Evolutionary conservation across 1,140 invertebrate species (phyloP).

Genomic region (Penaeus japonicus): DNA sequence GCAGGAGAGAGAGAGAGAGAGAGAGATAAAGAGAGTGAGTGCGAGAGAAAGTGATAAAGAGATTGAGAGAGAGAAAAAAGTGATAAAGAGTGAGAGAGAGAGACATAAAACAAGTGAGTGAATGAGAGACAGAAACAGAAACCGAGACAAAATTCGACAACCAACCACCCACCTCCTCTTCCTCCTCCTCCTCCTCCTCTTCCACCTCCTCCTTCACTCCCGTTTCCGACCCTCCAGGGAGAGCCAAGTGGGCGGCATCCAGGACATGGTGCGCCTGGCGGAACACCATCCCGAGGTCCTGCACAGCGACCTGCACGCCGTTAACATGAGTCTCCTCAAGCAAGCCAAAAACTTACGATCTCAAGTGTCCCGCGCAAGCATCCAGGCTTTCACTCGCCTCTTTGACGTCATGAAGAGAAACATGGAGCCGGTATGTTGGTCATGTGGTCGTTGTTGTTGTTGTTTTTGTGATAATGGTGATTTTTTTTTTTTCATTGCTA

Average conservation of each 20-base stretch:
- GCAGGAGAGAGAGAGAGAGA: too few relatives aligned
- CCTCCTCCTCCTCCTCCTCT: too few relatives aligned
- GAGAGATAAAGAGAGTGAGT: too few relatives aligned
- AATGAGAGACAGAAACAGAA: too few relatives aligned
- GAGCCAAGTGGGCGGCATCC: slow-evolving; percentile 79
- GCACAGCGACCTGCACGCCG: slow-evolving; percentile 69
- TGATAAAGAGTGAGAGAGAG: too few relatives aligned
- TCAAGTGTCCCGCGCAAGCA: slow-evolving; percentile 86
- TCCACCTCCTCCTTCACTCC: too few relatives aligned
- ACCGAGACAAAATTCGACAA: too few relatives aligned
- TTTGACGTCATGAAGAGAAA: slow-evolving; percentile 74
- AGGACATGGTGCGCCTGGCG: slow-evolving; percentile 76
- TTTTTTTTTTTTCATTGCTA: neutral
- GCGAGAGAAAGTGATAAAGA: too few relatives aligned
- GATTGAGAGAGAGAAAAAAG: too few relatives aligned
- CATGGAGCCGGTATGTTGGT: slow-evolving; percentile 76
- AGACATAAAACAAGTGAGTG: too few relatives aligned
- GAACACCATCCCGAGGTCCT: slow-evolving; percentile 75
- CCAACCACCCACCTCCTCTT: too few relatives aligned
- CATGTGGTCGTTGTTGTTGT: neutral
- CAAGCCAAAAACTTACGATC: slow-evolving; percentile 88
- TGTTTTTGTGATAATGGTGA: neutral
- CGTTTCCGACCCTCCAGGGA: slow-evolving; percentile 74
- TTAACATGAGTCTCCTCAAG: slow-evolving; percentile 75
- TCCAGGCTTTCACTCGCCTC: slow-evolving; percentile 78